phyloP scores from a whole-genome alignment of 2,888 invertebrate genomes.

The Plutella xylostella region DNA sequence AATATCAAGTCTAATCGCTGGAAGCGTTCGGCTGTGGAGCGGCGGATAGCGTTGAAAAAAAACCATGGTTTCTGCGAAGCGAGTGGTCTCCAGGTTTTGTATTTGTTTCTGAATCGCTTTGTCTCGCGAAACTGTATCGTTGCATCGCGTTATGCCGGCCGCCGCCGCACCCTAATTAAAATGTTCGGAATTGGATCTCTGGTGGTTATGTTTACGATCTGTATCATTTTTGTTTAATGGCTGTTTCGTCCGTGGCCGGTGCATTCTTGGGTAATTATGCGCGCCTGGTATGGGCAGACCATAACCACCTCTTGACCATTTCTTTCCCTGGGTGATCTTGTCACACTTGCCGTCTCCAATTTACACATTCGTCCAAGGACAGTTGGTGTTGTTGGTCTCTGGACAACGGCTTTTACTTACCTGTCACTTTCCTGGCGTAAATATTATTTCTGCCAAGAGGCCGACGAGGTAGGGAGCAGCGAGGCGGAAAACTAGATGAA shows the following conservation, averaged over 20 bases:
- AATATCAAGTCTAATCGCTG: slow-evolving; percentile 31
- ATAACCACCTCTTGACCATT: background rate
- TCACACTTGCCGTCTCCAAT: no score
- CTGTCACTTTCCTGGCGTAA: no score
- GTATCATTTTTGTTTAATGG: slow-evolving; percentile 63
- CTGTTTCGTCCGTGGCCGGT: slow-evolving; percentile 36
- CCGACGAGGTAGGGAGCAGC: no score
- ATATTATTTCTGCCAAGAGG: no score
- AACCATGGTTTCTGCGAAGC: slow-evolving; percentile 34
- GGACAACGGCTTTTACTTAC: no score
- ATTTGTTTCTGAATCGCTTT: slow-evolving; percentile 22
- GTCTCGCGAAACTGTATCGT: slow-evolving; percentile 36
- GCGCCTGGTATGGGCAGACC: background rate
- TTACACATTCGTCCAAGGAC: no score
- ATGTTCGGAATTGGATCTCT: slow-evolving; percentile 50
- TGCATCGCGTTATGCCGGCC: slow-evolving; percentile 15
- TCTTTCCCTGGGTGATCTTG: background rate
- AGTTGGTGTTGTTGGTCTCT: background rate
- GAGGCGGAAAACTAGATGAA: no score
- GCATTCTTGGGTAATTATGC: slow-evolving; percentile 13
- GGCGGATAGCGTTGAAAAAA: slow-evolving; percentile 32
- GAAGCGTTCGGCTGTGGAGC: slow-evolving; percentile 33
- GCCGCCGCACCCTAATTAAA: slow-evolving; percentile 52
- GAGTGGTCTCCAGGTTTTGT: slow-evolving; percentile 18
- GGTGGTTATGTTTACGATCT: slow-evolving; percentile 43